Conservation (phyloP, 2,888 invertebrate genomes). For the Agrotis puta region DNA sequence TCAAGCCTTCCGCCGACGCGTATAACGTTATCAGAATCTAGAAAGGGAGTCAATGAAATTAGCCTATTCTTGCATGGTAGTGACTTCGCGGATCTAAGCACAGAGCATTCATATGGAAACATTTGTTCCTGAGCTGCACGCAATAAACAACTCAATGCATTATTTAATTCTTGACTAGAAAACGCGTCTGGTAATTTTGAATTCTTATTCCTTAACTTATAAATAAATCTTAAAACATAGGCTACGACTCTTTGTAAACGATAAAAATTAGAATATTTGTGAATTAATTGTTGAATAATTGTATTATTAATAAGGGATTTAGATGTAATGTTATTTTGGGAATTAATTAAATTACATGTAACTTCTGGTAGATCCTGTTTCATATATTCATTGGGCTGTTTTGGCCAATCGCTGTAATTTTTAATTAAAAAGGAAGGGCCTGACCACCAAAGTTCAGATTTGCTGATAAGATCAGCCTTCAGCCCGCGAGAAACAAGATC, state of each 20-base stretch:
- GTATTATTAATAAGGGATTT: conserved; percentile 21
- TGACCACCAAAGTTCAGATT: no score
- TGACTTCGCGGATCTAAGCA: neutral
- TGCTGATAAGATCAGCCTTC: no score
- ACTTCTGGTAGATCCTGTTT: no score
- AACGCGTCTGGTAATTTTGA: conserved; percentile 10
- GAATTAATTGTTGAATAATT: conserved; percentile 20
- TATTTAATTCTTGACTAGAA: conserved; percentile 13
- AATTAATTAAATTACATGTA: no score
- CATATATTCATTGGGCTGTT: no score
- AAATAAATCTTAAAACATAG: conserved; percentile 21
- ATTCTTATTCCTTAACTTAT: conserved; percentile 14
- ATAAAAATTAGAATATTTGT: conserved; percentile 21
- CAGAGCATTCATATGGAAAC: conserved; percentile 25
- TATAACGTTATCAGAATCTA: conserved; percentile 48
- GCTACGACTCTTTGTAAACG: conserved; percentile 7
- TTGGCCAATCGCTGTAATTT: no score
- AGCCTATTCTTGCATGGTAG: conserved; percentile 15
- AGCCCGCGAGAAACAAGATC: no score
- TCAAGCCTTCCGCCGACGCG: conserved; percentile 21
- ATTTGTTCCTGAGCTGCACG: conserved; percentile 30
- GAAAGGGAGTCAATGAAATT: conserved; percentile 44
- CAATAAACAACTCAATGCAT: conserved; percentile 1
- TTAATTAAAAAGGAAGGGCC: no score
- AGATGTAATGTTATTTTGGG: no score